Percentiles rank a stretch among this genome's conserved stretches.
phyloP scores from a whole-genome alignment of 2,797 vertebrate genomes.

The Antrozous pallidus region DNA sequence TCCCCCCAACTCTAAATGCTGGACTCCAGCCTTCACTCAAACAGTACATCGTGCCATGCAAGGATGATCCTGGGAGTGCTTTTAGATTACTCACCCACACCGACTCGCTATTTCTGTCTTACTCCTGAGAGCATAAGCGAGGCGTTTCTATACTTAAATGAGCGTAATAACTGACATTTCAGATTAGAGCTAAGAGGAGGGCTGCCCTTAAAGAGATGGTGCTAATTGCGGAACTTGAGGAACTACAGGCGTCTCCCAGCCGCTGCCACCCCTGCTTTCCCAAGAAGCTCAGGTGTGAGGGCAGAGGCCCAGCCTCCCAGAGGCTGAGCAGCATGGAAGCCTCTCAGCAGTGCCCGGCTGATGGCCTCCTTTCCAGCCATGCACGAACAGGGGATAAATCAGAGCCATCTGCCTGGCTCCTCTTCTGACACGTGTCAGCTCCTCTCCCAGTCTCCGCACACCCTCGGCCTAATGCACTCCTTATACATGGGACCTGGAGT shows the following conservation, averaged over 20 bases:
- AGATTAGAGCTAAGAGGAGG: conserved; percentile 9
- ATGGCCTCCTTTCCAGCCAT: not conserved
- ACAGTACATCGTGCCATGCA: not conserved
- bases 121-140: conserved; percentile 47
- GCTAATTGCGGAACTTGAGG: not conserved
- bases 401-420: conserved; percentile 52
- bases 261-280: not conserved
- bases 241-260: not conserved
- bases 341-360: accelerated
- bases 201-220: not conserved
- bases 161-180: conserved; percentile 58
- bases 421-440: conserved; percentile 42
- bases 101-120: conserved; percentile 64
- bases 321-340: not conserved
- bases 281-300: not conserved
- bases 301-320: not conserved
- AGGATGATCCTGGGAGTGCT: not conserved
- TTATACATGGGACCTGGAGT: not conserved
- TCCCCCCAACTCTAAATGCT: not conserved
- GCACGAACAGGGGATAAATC: not conserved
- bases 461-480: not conserved
- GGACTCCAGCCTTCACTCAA: not conserved
- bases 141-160: conserved; percentile 48
- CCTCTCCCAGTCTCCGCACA: not conserved
- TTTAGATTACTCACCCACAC: conserved; percentile 53